Evolutionary conservation across 2,888 invertebrate species (phyloP).

Genomic region (Agriopis leucophaearia): DNA sequence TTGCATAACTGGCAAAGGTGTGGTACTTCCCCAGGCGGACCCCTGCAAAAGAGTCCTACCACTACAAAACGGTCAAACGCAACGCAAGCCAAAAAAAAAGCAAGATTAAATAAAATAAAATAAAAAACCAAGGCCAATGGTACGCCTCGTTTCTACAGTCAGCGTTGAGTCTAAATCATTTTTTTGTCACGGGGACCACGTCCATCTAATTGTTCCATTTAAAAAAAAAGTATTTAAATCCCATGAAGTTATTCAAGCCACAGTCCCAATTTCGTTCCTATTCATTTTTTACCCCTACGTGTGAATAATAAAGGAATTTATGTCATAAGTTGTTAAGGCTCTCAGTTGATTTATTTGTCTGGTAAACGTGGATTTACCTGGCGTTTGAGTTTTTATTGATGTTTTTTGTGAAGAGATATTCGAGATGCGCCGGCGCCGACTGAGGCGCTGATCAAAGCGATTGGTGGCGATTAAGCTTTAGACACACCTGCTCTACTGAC

Average conservation of each 20-base stretch:
- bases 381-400: constrained; percentile 68
- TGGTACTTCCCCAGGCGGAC: no score
- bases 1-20: no score
- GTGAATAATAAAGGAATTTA: constrained; percentile 82
- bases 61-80: no score
- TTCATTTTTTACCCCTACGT: constrained; percentile 64
- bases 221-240: constrained; percentile 76
- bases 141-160: not conserved
- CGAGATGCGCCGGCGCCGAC: constrained; percentile 69
- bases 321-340: constrained; percentile 79
- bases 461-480: constrained; percentile 67
- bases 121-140: no score
- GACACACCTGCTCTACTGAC: constrained; percentile 6
- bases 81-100: no score
- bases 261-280: constrained; percentile 41
- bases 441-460: constrained; percentile 71
- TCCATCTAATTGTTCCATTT: constrained; percentile 76
- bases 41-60: no score
- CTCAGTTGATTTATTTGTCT: constrained; percentile 77
- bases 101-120: no score
- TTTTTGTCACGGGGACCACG: constrained; percentile 75
- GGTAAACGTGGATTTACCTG: constrained; percentile 61
- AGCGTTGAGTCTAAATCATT: constrained; percentile 55
- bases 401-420: constrained; percentile 59
- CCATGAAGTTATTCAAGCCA: constrained; percentile 75